A percentile compares a stretch with the other conserved stretches of the same genome.
phyloP scores from a whole-genome alignment of 2,797 vertebrate species.

The Ammospiza maritima region DNA sequence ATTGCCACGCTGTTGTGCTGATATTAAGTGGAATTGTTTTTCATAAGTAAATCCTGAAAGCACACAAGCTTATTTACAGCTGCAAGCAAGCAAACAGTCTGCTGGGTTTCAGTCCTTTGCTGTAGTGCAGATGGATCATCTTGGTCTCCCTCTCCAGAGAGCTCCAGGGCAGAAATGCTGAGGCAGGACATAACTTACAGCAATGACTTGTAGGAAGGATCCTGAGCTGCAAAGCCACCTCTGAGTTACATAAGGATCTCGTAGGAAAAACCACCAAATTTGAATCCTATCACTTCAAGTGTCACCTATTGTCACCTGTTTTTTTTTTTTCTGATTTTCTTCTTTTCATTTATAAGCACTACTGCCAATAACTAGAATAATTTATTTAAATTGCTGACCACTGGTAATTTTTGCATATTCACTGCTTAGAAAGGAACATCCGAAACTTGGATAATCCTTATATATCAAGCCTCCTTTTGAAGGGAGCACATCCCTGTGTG shows the following conservation, averaged over 20 bases:
- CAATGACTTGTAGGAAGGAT: neutral
- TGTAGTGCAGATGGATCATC: neutral
- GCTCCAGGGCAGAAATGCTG: conserved; percentile 8
- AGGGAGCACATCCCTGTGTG: neutral
- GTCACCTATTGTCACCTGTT: neutral
- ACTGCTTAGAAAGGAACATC: neutral
- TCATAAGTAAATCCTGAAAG: conserved; percentile 36
- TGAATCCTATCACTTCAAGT: neutral
- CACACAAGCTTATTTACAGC: conserved; percentile 14
- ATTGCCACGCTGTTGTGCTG: neutral
- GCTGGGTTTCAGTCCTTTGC: neutral
- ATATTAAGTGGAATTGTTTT: conserved; percentile 37
- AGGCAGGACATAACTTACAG: neutral
- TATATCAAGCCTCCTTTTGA: neutral
- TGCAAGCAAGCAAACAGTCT: neutral
- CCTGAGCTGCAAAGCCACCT: neutral
- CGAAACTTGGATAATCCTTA: neutral
- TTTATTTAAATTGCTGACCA: neutral
- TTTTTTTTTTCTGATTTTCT: neutral
- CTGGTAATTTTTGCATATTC: neutral
- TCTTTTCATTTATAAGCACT: neutral
- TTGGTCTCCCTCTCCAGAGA: neutral
- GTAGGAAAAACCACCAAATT: neutral
- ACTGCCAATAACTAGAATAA: neutral
- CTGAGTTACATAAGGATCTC: neutral